Base-by-base conservation (phyloP, 1,140 invertebrate genomes). In the Meloidogyne floridensis region DNA sequence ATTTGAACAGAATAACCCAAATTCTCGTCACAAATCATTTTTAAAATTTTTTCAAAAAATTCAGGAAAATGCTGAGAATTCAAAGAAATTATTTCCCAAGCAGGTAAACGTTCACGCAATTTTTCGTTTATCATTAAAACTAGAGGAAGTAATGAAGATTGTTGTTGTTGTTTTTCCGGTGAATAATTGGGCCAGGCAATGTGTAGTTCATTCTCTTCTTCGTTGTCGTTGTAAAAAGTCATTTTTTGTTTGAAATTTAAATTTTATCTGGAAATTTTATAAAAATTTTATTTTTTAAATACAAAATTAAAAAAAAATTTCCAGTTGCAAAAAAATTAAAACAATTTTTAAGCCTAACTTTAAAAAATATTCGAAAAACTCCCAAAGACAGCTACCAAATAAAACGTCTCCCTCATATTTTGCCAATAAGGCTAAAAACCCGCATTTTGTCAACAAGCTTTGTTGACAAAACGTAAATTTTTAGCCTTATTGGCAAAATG, bases 81-180 rank as follows among this genome's bases (percentile, higher is more conserved):
- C 84, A 94, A 93, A 81, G 94, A 93, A 87, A 99, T 90, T 86
- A 95, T 94, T 89, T 94, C 93, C 97, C 97, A 99, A n/a, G 96
- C 95, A 82, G 94, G 94, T 13, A 98, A 95, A 85, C 96, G 92
- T 91, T 99, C 97, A 15, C 96, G 92, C 89, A 98, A 97, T 90
- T 99, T 99, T 89, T 99, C 97, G 93, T 99, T 99, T 11, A 98
- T 93, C 94, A 99, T 97, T 0, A 95, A 93, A 54, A 97, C 94
- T 83, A 99, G 96, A 0, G 42, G 96, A 97, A 93, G 99, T 93
- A 82, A 97, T 93, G 90, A 98, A 95, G 3, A 93, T 93, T 83
- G 93, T 77, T 51, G 32, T n/a, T 76, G 56, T 42, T 56, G 32
- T n/a, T 77, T 20, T 42, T 56, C 51, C 0, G 53, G 75, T 15